A percentile compares a stretch with the other conserved stretches of the same genome.
phyloP scores from a whole-genome alignment of 2,797 vertebrate species.

The Melanotaenia boesemani region DNA sequence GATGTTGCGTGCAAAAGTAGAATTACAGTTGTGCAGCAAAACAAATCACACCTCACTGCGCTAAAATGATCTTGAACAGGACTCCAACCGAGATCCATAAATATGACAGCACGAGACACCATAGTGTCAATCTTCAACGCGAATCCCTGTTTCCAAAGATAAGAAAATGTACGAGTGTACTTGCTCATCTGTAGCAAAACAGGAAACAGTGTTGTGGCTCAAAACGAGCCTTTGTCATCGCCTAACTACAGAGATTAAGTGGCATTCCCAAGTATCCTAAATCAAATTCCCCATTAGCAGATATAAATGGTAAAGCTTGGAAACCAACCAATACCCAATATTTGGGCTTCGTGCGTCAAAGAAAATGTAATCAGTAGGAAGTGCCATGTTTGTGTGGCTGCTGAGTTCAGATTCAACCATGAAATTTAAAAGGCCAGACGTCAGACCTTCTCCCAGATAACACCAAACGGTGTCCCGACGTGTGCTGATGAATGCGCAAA shows the following conservation, averaged over 20 bases:
- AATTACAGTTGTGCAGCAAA: slow-evolving; percentile 13
- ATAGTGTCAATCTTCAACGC: slow-evolving; percentile 2
- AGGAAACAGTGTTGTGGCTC: neutral
- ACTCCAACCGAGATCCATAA: neutral
- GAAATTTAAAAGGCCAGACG: slow-evolving; percentile 77
- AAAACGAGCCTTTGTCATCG: slow-evolving; percentile 6
- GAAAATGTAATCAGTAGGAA: slow-evolving; percentile 3
- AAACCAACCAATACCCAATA: neutral
- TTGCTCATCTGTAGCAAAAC: neutral
- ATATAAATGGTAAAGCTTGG: neutral
- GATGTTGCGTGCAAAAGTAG: slow-evolving; percentile 3
- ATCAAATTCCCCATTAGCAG: neutral
- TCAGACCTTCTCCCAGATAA: slow-evolving; percentile 61
- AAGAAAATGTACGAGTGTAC: neutral
- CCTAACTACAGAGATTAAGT: neutral
- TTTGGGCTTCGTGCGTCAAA: neutral
- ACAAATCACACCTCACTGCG: slow-evolving; percentile 3
- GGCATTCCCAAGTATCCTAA: slow-evolving; percentile 1
- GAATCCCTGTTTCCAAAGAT: neutral
- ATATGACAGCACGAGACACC: slow-evolving; percentile 1
- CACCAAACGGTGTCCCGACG: slow-evolving; percentile 52
- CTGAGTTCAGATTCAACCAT: slow-evolving; percentile 80
- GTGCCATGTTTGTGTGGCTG: slow-evolving; percentile 48
- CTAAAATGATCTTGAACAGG: slow-evolving; percentile 11
- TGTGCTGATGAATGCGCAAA: slow-evolving; percentile 37